These are phyloP conservation scores for Ophion ellenae DNA, from an alignment of 2,888 invertebrate genomes.

Conservation along the genomic window DNA sequence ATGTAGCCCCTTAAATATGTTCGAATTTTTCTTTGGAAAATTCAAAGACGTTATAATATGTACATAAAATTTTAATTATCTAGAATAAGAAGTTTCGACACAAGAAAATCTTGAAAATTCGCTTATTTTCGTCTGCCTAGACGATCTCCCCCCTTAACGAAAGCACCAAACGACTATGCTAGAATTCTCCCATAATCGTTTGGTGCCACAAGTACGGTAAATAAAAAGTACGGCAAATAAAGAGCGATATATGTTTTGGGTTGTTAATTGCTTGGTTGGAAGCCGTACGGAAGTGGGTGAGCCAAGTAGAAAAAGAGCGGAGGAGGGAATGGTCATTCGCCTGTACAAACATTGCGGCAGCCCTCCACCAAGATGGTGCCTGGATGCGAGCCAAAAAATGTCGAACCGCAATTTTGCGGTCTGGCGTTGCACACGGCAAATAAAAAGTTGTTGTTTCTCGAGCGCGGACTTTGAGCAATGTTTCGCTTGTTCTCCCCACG, in stretches of 20 bases:
- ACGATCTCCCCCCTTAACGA: too few species aligned
- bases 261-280: conserved; percentile 38
- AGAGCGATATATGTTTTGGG: not conserved
- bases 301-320: not conserved
- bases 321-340: conserved; percentile 45
- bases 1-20: too few species aligned
- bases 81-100: too few species aligned
- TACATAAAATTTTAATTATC: too few species aligned
- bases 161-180: too few species aligned
- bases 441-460: conserved; percentile 45
- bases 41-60: too few species aligned
- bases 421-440: conserved; percentile 8
- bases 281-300: not conserved
- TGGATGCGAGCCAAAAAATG: conserved; percentile 46
- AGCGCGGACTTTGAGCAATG: not conserved
- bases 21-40: too few species aligned
- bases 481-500: not conserved
- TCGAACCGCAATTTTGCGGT: conserved; percentile 38
- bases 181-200: too few species aligned
- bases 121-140: too few species aligned
- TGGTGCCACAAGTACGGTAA: not conserved
- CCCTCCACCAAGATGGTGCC: conserved; percentile 30
- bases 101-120: too few species aligned
- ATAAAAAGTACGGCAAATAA: not conserved
- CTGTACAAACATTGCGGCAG: conserved; percentile 32